Evolutionary conservation across 2,797 vertebrate genomes (phyloP).

Genomic region (Aplochiton taeniatus): DNA sequence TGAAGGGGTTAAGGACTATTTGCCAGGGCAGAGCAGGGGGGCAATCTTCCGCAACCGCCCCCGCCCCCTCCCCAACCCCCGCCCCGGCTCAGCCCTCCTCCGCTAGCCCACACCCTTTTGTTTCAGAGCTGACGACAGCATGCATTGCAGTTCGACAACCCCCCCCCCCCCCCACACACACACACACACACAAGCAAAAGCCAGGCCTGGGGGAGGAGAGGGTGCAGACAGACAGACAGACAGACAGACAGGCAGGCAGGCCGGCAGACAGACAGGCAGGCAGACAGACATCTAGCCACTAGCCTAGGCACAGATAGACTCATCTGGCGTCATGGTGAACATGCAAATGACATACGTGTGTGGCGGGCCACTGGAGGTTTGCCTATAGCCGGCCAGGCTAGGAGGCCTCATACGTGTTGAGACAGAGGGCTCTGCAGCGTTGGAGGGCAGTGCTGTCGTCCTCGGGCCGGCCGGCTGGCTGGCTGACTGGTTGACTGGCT

Average conservation of each 20-base stretch:
- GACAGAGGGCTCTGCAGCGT: neutral
- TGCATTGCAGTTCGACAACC: neutral
- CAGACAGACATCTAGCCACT: neutral
- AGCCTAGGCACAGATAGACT: too few relatives aligned
- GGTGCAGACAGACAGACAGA: neutral
- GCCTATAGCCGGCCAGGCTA: too few relatives aligned
- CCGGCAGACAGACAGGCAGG: too few relatives aligned
- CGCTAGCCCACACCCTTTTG: constrained; percentile 22
- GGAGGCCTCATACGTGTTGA: too few relatives aligned
- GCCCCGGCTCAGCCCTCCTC: constrained; percentile 3
- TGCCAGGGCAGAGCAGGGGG: neutral
- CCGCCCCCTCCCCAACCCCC: neutral
- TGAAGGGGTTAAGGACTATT: constrained; percentile 17
- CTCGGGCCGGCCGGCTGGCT: too few relatives aligned
- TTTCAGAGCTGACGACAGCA: neutral
- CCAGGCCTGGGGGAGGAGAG: too few relatives aligned
- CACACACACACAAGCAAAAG: too few relatives aligned
- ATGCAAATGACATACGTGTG: too few relatives aligned
- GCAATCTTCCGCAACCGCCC: neutral
- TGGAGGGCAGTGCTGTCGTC: too few relatives aligned
- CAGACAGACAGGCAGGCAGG: neutral
- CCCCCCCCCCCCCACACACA: neutral
- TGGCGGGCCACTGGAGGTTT: too few relatives aligned
- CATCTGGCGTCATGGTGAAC: too few relatives aligned
- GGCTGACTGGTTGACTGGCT: too few relatives aligned